Evolutionary conservation across 1,140 invertebrate genomes (phyloP).

Genomic region (Asbolus verrucosus): DNA sequence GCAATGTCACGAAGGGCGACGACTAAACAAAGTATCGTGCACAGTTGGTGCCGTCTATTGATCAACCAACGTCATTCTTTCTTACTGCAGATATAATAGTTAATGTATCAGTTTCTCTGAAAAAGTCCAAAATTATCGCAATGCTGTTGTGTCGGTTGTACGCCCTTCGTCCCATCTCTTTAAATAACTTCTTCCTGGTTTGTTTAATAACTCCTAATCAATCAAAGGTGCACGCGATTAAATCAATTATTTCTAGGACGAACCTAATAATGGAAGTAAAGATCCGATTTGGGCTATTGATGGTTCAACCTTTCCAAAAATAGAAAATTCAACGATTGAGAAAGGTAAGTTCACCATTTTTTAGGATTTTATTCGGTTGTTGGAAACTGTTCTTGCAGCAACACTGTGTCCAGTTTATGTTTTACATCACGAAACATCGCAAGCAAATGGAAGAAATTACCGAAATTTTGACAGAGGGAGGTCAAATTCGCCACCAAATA

Average conservation of each 20-base stretch:
- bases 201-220: slow-evolving; percentile 24
- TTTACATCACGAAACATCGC: slow-evolving; percentile 9
- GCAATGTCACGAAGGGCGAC: slow-evolving; percentile 19
- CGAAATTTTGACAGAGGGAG: slow-evolving; percentile 37
- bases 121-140: slow-evolving; percentile 15
- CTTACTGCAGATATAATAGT: slow-evolving; percentile 4
- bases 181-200: slow-evolving; percentile 57
- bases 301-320: slow-evolving; percentile 51
- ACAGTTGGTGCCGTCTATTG: slow-evolving; percentile 29
- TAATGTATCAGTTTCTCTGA: too few species aligned
- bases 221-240: neutral
- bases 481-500: slow-evolving; percentile 55
- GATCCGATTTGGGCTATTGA: slow-evolving; percentile 59
- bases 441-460: slow-evolving; percentile 10
- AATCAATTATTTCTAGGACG: slow-evolving; percentile 50
- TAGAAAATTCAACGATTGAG: slow-evolving; percentile 26
- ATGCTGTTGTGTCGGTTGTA: slow-evolving; percentile 61
- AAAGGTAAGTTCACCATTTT: slow-evolving; percentile 31
- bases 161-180: slow-evolving; percentile 54
- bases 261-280: slow-evolving; percentile 44
- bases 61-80: slow-evolving; percentile 10
- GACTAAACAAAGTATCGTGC: slow-evolving; percentile 8
- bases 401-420: slow-evolving; percentile 24
- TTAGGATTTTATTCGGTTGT: neutral
- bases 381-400: neutral